Evolutionary conservation across 2,888 invertebrate genomes (phyloP).

Genomic region (Drosophila nigricruria): DNA sequence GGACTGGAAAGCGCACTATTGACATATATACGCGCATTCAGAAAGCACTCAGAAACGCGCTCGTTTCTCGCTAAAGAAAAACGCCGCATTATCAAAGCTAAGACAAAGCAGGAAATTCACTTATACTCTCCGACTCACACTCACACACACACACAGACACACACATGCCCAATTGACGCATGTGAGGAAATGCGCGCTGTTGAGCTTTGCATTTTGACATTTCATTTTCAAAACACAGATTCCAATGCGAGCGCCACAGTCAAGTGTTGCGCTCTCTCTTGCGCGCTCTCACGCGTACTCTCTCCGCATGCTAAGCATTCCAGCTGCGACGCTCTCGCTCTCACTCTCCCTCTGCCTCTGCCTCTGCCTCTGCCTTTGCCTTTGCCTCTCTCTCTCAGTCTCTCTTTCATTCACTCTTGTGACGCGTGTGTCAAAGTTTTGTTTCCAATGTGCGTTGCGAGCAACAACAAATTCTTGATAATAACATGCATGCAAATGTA

Average conservation of each 20-base stretch:
- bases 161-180: slow-evolving; percentile 31
- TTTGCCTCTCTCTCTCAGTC: slow-evolving; percentile 5
- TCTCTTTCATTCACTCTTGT: slow-evolving; percentile 13
- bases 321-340: slow-evolving; percentile 25
- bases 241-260: slow-evolving; percentile 46
- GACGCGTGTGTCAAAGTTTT: slow-evolving; percentile 30
- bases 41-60: slow-evolving; percentile 53
- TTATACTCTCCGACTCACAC: slow-evolving; percentile 57
- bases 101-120: slow-evolving; percentile 81
- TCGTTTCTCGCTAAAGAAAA: slow-evolving; percentile 53
- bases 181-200: slow-evolving; percentile 73
- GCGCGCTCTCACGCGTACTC: slow-evolving; percentile 13
- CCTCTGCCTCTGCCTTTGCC: too few relatives aligned
- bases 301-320: slow-evolving; percentile 33
- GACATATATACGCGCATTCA: slow-evolving; percentile 82
- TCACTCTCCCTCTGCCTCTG: slow-evolving; percentile 12
- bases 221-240: slow-evolving; percentile 77
- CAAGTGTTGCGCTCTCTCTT: slow-evolving; percentile 21
- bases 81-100: slow-evolving; percentile 75
- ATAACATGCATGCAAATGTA: slow-evolving; percentile 67
- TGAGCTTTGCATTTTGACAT: slow-evolving; percentile 78
- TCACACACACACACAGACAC: slow-evolving; percentile 24
- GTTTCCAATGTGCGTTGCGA: slow-evolving; percentile 31
- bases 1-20: slow-evolving; percentile 84
- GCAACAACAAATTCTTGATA: slow-evolving; percentile 37